Evolutionary conservation across 1,140 invertebrate species (phyloP).

Genomic region (Lepidurus apus): DNA sequence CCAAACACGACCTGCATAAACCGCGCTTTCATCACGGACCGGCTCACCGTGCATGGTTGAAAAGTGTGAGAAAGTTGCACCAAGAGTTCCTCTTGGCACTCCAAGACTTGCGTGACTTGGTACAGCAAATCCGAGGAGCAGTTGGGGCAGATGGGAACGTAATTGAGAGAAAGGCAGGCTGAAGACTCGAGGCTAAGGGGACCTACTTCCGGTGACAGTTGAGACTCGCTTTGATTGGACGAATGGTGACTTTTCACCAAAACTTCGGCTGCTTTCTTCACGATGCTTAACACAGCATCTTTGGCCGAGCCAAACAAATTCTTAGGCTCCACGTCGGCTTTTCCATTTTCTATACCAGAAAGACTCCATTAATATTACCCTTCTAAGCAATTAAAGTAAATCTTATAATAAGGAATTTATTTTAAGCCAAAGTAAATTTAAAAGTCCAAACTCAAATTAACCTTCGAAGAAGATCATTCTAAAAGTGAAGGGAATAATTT

Average conservation of each 20-base stretch:
- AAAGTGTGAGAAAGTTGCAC: not conserved
- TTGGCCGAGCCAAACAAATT: slow-evolving; percentile 78
- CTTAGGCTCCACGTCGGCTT: slow-evolving; percentile 24
- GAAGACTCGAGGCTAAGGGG: not conserved
- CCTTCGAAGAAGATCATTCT: not conserved
- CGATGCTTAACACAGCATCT: slow-evolving; percentile 77
- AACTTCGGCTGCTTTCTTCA: slow-evolving; percentile 79
- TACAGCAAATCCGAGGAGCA: not conserved
- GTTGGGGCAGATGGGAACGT: not conserved
- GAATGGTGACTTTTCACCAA: slow-evolving; percentile 56
- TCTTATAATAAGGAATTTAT: not conserved
- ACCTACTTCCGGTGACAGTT: not conserved
- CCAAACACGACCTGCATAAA: slow-evolving; percentile 12
- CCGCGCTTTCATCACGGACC: not conserved
- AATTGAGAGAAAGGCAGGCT: slow-evolving; percentile 7
- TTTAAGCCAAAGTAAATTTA: not conserved
- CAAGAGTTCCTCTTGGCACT: not conserved
- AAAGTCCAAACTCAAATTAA: not conserved
- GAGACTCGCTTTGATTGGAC: not conserved
- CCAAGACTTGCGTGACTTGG: not conserved
- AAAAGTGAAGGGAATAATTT: not conserved
- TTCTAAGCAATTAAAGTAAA: not conserved
- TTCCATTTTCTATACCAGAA: slow-evolving; percentile 34
- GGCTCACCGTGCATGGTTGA: not conserved
- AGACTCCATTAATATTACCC: not conserved